These are phyloP conservation scores for Plodia interpunctella DNA, from an alignment of 1,140 invertebrate genomes.

Conservation along the genomic window DNA sequence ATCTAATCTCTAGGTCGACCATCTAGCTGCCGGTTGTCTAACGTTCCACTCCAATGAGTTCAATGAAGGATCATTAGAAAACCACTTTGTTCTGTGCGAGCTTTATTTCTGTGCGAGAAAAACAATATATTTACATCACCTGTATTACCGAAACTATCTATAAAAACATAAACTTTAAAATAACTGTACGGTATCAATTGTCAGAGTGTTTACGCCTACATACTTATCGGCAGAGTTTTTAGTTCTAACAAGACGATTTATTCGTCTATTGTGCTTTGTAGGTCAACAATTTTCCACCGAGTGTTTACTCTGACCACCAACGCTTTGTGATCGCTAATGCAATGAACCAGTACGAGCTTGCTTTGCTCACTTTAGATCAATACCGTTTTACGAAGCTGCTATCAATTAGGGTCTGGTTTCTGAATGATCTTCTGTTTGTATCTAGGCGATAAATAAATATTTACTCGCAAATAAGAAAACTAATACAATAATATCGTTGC, in stretches of 20 bases:
- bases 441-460: too few species aligned
- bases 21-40: too few species aligned
- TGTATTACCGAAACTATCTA: not conserved
- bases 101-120: too few species aligned
- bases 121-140: not conserved
- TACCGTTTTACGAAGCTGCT: not conserved
- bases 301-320: constrained; percentile 32
- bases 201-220: constrained; percentile 28
- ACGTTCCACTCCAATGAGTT: too few species aligned
- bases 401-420: not conserved
- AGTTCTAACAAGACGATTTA: constrained; percentile 59
- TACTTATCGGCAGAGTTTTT: constrained; percentile 32
- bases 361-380: not conserved
- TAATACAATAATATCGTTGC: too few species aligned
- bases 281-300: constrained; percentile 52
- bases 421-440: not conserved
- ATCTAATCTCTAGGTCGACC: too few species aligned
- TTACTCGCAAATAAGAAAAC: too few species aligned
- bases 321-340: constrained; percentile 29
- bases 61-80: too few species aligned
- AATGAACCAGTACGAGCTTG: constrained; percentile 15
- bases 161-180: not conserved
- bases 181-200: constrained; percentile 13
- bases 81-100: too few species aligned
- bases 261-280: constrained; percentile 57